Evolutionary conservation across 1,140 invertebrate genomes (phyloP).

Genomic region (Drosophila serrata): DNA sequence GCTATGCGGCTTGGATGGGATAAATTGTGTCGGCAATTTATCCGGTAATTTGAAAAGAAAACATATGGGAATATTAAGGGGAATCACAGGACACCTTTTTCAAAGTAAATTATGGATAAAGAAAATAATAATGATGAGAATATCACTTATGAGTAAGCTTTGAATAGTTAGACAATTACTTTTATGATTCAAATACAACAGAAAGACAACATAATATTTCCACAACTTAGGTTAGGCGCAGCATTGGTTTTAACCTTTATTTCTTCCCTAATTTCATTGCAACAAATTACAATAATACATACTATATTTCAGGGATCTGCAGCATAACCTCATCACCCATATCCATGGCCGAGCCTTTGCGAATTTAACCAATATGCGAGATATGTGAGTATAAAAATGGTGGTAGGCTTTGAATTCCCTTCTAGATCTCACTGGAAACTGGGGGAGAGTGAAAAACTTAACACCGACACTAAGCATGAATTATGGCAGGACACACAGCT

Average conservation of each 20-base stretch:
- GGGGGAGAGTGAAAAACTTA: conserved; percentile 15
- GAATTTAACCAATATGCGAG: conserved; percentile 63
- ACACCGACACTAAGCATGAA: conserved; percentile 54
- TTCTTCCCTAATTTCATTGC: not conserved
- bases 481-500: conserved; percentile 38
- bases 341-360: conserved; percentile 81
- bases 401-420: not conserved
- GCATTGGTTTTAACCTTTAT: too few relatives aligned
- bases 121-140: not conserved
- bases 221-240: not conserved
- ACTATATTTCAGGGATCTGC: conserved; percentile 67
- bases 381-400: conserved; percentile 81
- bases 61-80: conserved; percentile 4
- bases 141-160: not conserved
- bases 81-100: not conserved
- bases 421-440: not conserved
- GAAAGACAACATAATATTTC: too few relatives aligned
- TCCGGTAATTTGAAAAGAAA: conserved; percentile 9
- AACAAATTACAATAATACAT: not conserved
- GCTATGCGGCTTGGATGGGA: conserved; percentile 29
- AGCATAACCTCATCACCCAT: conserved; percentile 78
- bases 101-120: not conserved
- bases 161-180: not conserved
- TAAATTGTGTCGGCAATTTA: conserved; percentile 37
- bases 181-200: not conserved